phyloP scores from a whole-genome alignment of 2,113 vertebrate species.

The Pedionomus torquatus region DNA sequence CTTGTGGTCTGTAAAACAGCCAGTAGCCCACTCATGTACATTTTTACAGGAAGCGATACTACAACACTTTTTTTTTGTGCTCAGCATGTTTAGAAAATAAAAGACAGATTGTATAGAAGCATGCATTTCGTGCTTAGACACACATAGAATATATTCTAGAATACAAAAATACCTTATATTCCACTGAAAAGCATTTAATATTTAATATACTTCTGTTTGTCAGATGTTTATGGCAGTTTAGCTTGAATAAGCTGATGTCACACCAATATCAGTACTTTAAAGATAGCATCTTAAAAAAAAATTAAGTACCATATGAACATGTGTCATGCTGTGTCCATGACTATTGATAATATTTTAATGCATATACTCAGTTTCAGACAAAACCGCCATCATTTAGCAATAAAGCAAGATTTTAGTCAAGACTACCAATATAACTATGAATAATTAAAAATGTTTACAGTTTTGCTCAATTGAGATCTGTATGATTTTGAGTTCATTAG shows the following conservation, averaged over 20 bases:
- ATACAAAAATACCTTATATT: background rate
- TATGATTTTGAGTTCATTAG: background rate
- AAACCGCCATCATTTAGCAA: background rate
- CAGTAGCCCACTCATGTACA: background rate
- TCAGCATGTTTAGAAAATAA: constrained; percentile 48
- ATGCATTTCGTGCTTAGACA: background rate
- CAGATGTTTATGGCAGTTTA: background rate
- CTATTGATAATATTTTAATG: background rate
- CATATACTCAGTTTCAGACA: background rate
- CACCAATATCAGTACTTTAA: background rate
- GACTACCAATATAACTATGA: background rate
- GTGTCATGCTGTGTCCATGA: background rate
- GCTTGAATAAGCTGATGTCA: background rate
- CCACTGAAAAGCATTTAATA: background rate
- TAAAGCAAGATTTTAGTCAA: background rate
- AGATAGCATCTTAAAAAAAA: background rate
- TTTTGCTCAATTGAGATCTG: background rate
- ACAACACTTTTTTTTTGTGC: background rate
- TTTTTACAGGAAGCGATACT: constrained; percentile 41
- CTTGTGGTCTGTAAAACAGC: constrained; percentile 32
- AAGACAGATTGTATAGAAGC: background rate
- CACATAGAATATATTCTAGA: background rate
- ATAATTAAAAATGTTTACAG: background rate
- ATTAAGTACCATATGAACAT: background rate
- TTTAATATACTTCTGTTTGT: background rate